These are phyloP conservation scores for Therioaphis trifolii DNA, from an alignment of 2,888 invertebrate species.

Conservation along the genomic window DNA sequence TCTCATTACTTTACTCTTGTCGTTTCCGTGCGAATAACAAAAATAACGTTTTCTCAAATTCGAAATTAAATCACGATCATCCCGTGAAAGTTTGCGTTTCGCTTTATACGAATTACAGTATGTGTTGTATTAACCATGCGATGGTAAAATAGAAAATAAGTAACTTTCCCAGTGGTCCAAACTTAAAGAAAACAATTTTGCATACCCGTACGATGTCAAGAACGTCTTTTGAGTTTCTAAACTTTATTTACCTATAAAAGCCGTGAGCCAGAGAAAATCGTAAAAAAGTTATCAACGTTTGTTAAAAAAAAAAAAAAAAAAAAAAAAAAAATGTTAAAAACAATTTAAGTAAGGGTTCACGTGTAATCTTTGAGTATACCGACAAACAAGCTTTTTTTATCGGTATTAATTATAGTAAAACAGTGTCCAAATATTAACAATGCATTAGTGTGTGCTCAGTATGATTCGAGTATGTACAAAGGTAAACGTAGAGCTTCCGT, in stretches of 20 bases:
- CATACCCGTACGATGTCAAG: not conserved
- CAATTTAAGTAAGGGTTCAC: no score
- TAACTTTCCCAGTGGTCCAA: not conserved
- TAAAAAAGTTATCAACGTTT: no score
- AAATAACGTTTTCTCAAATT: not conserved
- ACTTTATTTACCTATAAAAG: not conserved
- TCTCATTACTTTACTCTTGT: conserved; percentile 19
- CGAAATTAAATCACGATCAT: conserved; percentile 17
- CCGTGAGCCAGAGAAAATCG: no score
- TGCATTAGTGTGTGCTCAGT: no score
- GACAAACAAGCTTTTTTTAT: no score
- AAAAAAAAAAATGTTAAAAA: no score
- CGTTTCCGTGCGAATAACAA: not conserved
- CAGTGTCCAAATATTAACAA: no score
- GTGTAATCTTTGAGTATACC: no score
- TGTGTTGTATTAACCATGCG: not conserved
- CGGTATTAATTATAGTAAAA: no score
- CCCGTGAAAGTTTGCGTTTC: not conserved
- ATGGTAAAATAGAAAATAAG: not conserved
- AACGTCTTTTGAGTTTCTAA: not conserved
- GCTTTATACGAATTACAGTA: not conserved
- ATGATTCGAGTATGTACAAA: no score
- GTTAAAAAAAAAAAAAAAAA: no score
- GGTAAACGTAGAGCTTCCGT: no score
- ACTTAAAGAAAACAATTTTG: not conserved